Percentiles rank a stretch among this genome's conserved stretches.
These are phyloP conservation scores for Calameuta idolon DNA, from an alignment of 2,888 invertebrate genomes.

Conservation along the genomic window DNA sequence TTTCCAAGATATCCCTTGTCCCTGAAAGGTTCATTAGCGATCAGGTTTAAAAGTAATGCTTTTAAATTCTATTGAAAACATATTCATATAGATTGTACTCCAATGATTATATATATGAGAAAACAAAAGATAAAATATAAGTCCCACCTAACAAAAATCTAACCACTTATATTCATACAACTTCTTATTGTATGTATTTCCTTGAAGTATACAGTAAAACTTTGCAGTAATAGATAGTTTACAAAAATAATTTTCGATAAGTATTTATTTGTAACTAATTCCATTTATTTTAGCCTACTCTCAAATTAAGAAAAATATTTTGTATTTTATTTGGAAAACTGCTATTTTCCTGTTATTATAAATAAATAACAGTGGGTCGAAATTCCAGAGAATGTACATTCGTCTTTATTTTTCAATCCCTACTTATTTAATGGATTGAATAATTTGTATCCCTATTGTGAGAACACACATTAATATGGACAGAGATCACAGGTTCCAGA, in stretches of 20 bases:
- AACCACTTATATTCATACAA: too few species aligned
- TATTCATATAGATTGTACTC: neutral
- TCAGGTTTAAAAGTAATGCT: neutral
- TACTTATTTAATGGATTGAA: neutral
- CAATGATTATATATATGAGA: neutral
- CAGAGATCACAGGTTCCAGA: neutral
- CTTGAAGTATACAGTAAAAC: neutral
- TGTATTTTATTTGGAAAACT: neutral
- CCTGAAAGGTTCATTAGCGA: slow-evolving; percentile 39
- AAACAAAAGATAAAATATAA: neutral
- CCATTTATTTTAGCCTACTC: neutral
- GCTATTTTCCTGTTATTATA: neutral
- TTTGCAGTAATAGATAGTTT: neutral
- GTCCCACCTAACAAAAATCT: neutral
- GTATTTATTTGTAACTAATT: neutral
- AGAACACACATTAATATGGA: neutral
- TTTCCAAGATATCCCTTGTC: slow-evolving; percentile 37
- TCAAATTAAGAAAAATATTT: neutral
- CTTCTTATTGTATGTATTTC: neutral
- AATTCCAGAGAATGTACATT: neutral
- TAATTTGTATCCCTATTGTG: neutral
- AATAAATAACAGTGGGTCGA: neutral
- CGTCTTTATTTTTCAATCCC: neutral
- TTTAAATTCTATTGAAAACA: neutral
- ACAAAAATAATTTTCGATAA: neutral